phyloP scores from a whole-genome alignment of 1,140 invertebrate genomes.

The Saccostrea cuccullata region DNA sequence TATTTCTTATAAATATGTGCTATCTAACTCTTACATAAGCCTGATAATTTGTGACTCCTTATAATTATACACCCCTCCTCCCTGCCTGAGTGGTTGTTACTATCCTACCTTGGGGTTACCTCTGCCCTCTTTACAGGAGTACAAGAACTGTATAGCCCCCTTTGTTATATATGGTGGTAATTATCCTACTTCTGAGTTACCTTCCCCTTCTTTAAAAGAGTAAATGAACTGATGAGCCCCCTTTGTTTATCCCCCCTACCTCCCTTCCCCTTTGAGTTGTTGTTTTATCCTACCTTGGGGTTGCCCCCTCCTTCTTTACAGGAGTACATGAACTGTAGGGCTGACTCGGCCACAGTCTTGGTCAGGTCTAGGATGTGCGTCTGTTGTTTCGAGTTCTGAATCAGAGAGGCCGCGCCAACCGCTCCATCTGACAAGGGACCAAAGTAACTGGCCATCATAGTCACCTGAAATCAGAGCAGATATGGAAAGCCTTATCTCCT shows the following conservation, averaged over 20 bases:
- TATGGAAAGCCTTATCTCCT: not conserved
- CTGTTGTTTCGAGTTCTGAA: constrained; percentile 93
- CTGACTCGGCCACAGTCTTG: constrained; percentile 95
- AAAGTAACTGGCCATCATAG: constrained; percentile 89
- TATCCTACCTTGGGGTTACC: not conserved
- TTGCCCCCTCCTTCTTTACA: constrained; percentile 86
- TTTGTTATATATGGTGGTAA: too few relatives aligned
- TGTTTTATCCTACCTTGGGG: constrained; percentile 65
- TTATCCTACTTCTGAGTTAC: not conserved
- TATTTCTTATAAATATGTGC: not conserved
- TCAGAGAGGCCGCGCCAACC: constrained; percentile 90
- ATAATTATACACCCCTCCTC: too few relatives aligned
- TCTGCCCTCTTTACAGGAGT: not conserved
- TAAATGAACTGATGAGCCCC: not conserved
- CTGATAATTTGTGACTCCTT: too few relatives aligned
- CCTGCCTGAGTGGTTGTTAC: too few relatives aligned
- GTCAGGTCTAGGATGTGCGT: constrained; percentile 93
- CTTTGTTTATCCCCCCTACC: not conserved
- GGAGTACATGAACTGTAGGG: constrained; percentile 90
- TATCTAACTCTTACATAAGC: too few relatives aligned
- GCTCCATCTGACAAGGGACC: constrained; percentile 90
- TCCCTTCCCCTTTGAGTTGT: too few relatives aligned
- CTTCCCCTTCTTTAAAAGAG: not conserved
- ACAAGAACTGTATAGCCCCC: too few relatives aligned
- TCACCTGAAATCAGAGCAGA: constrained; percentile 79